Percentiles rank a stretch among this genome's conserved stretches.
These are phyloP conservation scores for Nematolebias whitei DNA, from an alignment of 2,113 vertebrate species.

Conservation along the genomic window DNA sequence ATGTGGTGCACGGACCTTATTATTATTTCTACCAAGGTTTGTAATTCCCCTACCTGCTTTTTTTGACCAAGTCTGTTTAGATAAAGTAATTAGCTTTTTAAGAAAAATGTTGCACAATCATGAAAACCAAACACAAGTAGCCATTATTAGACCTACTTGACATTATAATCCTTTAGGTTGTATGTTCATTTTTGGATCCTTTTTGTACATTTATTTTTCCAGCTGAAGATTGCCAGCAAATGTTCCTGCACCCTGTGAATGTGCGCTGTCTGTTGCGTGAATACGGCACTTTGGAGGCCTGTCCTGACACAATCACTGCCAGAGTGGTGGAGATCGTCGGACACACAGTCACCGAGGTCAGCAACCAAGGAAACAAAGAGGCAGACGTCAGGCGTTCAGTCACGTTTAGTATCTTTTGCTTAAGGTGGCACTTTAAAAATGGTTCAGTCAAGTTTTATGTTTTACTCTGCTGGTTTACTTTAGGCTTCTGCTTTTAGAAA, in stretches of 20 bases:
- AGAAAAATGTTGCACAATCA: no score
- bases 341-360: conserved; percentile 94
- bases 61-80: neutral
- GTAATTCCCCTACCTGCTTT: neutral
- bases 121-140: no score
- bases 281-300: conserved; percentile 93
- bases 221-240: conserved; percentile 97
- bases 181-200: neutral
- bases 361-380: conserved; percentile 3
- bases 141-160: no score
- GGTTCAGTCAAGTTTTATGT: neutral
- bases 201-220: neutral
- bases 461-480: no score
- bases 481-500: no score
- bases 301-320: conserved; percentile 92
- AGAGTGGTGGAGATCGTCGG: conserved; percentile 93
- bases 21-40: conserved; percentile 99
- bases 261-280: conserved; percentile 92
- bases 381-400: neutral
- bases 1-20: conserved; percentile 83
- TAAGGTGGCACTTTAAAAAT: neutral
- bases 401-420: accelerated
- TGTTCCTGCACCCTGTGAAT: conserved; percentile 97
- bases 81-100: neutral
- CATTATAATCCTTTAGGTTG: neutral